Evolutionary conservation across 2,113 vertebrate species (phyloP), one percentile per base, ranked within the genome.

Genomic region (Beaufortia kweichowensis): DNA sequence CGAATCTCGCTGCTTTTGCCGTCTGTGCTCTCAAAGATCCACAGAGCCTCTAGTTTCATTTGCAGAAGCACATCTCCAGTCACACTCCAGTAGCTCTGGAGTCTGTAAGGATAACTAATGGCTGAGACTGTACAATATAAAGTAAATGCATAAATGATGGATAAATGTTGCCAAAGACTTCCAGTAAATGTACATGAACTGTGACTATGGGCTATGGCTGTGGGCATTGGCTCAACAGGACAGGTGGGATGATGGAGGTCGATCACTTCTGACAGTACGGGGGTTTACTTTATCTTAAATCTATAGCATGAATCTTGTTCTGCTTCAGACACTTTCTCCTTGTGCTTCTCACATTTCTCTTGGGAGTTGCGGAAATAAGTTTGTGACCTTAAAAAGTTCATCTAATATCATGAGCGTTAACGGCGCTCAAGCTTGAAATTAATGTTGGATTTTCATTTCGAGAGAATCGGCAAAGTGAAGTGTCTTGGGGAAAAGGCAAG

Each of bases 341-440:
- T 24, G n/a, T 24, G 65, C 65, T 62, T 26, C 59, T 62, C 31
- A 29, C 43, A 29, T 57, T 62, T 55, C 76, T 77, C 53, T 19
- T 14, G 24, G 43, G 33, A 46, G 67, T 62, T 29, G 24, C 56
- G 46, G 57, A 61, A 74, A 57, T 46, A 29, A 67, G 15, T 77
- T 43, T 56, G 41, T 55, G 68, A 74, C 62, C 75, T 81, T 77
- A 81, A 77, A 70, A 48, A 56, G 28, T 75, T 57, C 8, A 75
- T 64, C 33, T 63, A 73, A 63, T 75, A 78, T 31, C 56, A 53
- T 39, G 57, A 76, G 31, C 24, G 31, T 82, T 68, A 56, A 66
- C 75, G 39, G 66, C 73, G 66, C 70, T 62, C 66, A 55, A 79
- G 77, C 81, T 72, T 79, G 77, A 82, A 79, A 79, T 82, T 65